phyloP scores from a whole-genome alignment of 2,888 invertebrate species.

The Tipula helvola region DNA sequence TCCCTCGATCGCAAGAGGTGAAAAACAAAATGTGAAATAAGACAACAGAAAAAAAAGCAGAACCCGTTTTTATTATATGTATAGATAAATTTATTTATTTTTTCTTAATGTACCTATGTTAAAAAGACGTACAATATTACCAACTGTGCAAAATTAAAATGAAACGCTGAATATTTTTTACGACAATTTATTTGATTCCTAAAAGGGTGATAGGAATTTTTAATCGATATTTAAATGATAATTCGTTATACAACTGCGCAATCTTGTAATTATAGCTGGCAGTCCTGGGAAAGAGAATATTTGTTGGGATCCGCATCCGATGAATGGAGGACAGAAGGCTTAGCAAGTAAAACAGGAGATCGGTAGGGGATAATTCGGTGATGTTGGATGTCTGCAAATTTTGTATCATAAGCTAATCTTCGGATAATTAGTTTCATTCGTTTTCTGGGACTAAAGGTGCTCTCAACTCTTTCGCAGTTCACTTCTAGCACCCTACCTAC shows the following conservation, averaged over 20 bases:
- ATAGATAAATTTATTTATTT: background rate
- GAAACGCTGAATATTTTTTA: background rate
- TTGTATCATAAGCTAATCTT: too few species aligned
- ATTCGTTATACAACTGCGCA: background rate
- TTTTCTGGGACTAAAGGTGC: too few species aligned
- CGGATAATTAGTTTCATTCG: too few species aligned
- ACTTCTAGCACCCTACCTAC: too few species aligned
- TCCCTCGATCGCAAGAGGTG: background rate
- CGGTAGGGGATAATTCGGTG: too few species aligned
- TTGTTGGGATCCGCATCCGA: too few species aligned
- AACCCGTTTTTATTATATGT: background rate
- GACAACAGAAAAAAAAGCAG: background rate
- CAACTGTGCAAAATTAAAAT: background rate
- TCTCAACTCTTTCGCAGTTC: too few species aligned
- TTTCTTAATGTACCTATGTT: background rate
- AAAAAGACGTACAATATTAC: background rate
- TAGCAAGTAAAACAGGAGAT: too few species aligned
- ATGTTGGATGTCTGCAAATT: too few species aligned
- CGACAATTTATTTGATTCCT: background rate
- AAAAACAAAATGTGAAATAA: background rate
- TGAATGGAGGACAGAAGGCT: too few species aligned
- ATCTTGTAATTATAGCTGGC: background rate
- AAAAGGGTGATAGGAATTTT: background rate
- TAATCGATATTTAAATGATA: background rate
- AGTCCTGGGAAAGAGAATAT: background rate